Evolutionary conservation across 2,797 vertebrate species (phyloP), one percentile per base, ranked within the genome.

Genomic region (Pseudomugil tenellus): DNA sequence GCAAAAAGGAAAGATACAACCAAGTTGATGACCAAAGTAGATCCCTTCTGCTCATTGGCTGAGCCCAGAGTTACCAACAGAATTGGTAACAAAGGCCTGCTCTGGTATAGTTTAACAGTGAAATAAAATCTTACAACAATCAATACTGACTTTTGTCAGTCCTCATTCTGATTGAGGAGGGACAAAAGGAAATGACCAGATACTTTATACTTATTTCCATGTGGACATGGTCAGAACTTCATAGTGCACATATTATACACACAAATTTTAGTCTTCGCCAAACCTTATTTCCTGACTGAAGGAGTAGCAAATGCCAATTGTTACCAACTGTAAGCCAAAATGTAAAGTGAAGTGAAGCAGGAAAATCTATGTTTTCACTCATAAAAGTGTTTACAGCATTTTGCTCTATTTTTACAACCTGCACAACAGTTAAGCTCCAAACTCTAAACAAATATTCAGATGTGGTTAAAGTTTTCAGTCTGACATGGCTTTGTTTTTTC

Each of bases 331-430:
- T 13, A 48, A 25, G 48, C 48, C 23, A 23, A 49, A 25, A 51
- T 23, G 11, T 51, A 23, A 51, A 13, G 5, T 10, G 3, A n/a
- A 16, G 5, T 25, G 23, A 51, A 51, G 0, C 21, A 14, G 26
- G 17, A 14, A 58, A n/a, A 48, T 46, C 61, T 74, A 60, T 31
- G 25, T 19, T 21, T 74, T 23, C 6, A 11, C 17, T 51, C 19
- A 6, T 2, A 31, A 67, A 2, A 63, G 55, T 54, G 29, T 35
- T 63, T 63, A 60, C 57, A 65, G 14, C 4, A 11, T 63, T 39
- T 41, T 32, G 9, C 12, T 43, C 17, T 13, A 21, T 13, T 43
- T 23, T 41, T 14, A 34, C 1, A 19, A 53, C 43, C 49, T 31
- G 52, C 17, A 54, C 31, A 43, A 23, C 12, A 48, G 46, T 3